Evolutionary conservation across 2,888 invertebrate species (phyloP), one percentile per base, ranked within the genome.

Genomic region (Thera britannica): DNA sequence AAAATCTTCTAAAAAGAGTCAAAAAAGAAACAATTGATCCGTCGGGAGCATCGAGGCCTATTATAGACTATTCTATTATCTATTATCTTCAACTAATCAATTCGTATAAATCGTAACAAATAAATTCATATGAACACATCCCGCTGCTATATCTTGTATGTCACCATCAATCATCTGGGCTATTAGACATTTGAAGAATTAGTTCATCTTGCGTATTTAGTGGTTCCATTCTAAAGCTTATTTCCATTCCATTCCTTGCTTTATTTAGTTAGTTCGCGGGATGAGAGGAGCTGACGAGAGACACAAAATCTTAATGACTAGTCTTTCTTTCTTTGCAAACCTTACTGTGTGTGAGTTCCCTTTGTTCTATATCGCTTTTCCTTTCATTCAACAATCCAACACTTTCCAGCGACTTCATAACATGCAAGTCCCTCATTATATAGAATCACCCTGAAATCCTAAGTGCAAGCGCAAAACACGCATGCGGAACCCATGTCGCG

Each of bases 401-500:
- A n/a, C 55, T n/a, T 55, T 36, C 6, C 36, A 55, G 5, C 7
- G 12, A 38, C 1, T 56, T 5, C 41, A 35, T 23, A 35, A 35
- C 11, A 23, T 23, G 23, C 1, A 1, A 6, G 41, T 41, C 23
- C 57, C 44, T 57, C 44, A 44, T 56, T 57, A n/a, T 57, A n/a
- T n/a, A 36, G 4, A 58, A 46, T 34, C 58, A 11, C 58, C 36
- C 11, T 44, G 23, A 35, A 23, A 48, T 48, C 6, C 23, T 11
- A 46, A 55, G 54, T 56, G 34, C 46, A 62, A 35, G 52, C 41
- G 9, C 9, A 44, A 54, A 61, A 58, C 62, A 62, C 56, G 2
- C 49, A 41, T 60, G 51, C 23, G 23, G n/a, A 58, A 67, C 58
- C 67, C 61, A 62, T 65, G 70, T 70, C 65, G 65, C 41, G 58